Percentiles rank a stretch among this genome's conserved stretches.
These are phyloP conservation scores for Neoscelio sp. DNA, from an alignment of 2,888 invertebrate genomes.

Conservation along the genomic window DNA sequence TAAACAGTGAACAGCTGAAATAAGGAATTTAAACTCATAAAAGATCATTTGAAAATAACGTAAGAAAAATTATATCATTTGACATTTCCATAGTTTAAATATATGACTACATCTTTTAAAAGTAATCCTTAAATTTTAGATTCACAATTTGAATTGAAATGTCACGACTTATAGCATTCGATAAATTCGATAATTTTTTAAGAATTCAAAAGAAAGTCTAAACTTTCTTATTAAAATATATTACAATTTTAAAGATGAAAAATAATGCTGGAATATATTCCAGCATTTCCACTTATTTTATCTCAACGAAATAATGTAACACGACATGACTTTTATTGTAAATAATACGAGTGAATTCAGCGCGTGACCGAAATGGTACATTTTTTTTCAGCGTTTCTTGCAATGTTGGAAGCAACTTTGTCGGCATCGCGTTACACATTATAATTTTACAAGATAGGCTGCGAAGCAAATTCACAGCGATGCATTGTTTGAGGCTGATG, in stretches of 20 bases:
- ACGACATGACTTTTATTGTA: background rate
- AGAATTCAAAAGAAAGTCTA: slow-evolving; percentile 13
- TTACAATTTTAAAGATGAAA: slow-evolving; percentile 16
- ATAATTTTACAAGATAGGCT: slow-evolving; percentile 54
- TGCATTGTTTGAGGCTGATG: slow-evolving; percentile 53
- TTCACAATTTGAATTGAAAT: background rate
- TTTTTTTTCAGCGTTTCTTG: slow-evolving; percentile 47
- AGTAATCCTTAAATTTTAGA: too few species aligned
- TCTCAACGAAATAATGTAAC: slow-evolving; percentile 15
- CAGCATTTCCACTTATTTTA: background rate
- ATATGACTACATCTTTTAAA: slow-evolving; percentile 15
- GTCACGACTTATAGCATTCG: too few species aligned
- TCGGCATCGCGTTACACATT: slow-evolving; percentile 55
- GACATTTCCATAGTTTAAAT: slow-evolving; percentile 8
- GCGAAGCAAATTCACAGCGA: slow-evolving; percentile 60
- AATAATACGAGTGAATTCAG: background rate
- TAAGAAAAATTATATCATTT: slow-evolving; percentile 1
- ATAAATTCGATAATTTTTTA: slow-evolving; percentile 14
- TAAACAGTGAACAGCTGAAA: too few species aligned
- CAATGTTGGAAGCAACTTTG: slow-evolving; percentile 61
- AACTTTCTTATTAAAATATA: slow-evolving; percentile 30
- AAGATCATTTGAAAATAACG: background rate
- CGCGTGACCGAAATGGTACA: slow-evolving; percentile 33
- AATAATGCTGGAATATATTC: background rate
- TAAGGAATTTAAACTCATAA: too few species aligned